Evolutionary conservation across 2,888 invertebrate genomes (phyloP), one percentile per base, ranked within the genome.

Genomic region (Polia nebulosa): DNA sequence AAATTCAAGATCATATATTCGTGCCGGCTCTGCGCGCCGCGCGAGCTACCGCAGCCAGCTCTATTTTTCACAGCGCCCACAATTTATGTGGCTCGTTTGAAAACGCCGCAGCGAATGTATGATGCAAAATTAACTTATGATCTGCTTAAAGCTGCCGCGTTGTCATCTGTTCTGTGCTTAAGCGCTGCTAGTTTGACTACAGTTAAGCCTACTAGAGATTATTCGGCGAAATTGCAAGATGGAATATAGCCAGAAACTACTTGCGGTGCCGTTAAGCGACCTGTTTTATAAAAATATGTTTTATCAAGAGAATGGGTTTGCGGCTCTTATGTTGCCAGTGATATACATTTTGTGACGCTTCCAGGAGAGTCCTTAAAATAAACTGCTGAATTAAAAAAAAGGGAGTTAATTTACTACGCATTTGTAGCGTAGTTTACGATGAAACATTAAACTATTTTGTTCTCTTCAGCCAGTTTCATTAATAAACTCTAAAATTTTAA

Each of bases 71-170:
- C 88, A 83, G 80, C 77, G 72, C 71, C 91, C 90, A 82, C 91
- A 90, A 92, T 92, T 92, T 91, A 93, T 91, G 89, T 85, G 78
- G 66, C 82, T 87, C 84, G 88, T 81, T 89, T 83, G 87, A 85
- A 87, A 86, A 84, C 80, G 80, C 76, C 74, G 86, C 89, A 85
- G 78, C 78, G 85, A 85, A 89, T 89, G 86, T 91, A 89, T 90
- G 89, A 90, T 81, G 83, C 82, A 83, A 88, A 88, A 91, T 92
- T 91, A 91, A 91, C 88, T 90, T 92, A 90, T 90, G 90, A 91
- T 89, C 88, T 87, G 86, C 88, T 89, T 88, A 82, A 88, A 87
- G 82, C 78, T 79, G 82, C 77, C 76, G 78, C 72, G 64, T 53
- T 76, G 73, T 84, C 80, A 80, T 80, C 63, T 70, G 64, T 76